Conservation (phyloP, 1,140 invertebrate genomes). For the Scaptomyza graminum region DNA sequence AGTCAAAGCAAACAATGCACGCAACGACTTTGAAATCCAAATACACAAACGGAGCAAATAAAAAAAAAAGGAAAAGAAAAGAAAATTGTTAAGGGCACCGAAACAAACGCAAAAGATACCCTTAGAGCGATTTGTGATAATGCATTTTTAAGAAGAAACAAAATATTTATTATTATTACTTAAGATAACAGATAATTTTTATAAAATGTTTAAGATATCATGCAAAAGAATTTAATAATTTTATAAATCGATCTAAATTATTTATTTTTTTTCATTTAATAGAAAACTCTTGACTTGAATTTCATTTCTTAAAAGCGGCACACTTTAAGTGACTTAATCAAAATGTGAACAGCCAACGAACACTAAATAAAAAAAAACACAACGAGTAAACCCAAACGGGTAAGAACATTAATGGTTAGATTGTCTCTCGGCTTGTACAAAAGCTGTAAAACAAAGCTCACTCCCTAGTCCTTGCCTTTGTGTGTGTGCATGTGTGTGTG, state of each 20-base stretch:
- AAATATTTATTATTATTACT: too few species aligned
- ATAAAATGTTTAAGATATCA: too few species aligned
- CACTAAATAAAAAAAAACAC: neutral
- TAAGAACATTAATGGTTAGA: conserved; percentile 68
- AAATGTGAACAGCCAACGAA: neutral
- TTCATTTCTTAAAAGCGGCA: neutral
- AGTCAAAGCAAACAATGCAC: conserved; percentile 43
- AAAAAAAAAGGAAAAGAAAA: neutral
- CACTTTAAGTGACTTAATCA: neutral
- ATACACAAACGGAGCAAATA: conserved; percentile 46
- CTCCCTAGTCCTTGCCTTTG: conserved; percentile 1
- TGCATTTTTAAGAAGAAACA: too few species aligned
- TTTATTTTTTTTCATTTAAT: too few species aligned
- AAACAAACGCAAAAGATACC: too few species aligned
- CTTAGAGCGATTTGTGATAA: too few species aligned
- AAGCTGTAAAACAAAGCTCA: neutral
- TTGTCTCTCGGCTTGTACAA: conserved; percentile 11
- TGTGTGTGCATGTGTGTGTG: conserved; percentile 14
- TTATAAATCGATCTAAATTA: too few species aligned
- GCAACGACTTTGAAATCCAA: conserved; percentile 24
- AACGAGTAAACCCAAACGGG: conserved; percentile 23
- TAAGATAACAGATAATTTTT: too few species aligned
- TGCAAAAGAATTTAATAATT: too few species aligned
- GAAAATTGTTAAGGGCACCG: neutral
- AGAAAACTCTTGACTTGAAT: too few species aligned